phyloP scores from a whole-genome alignment of 2,797 vertebrate genomes.

The Jordanella pulchra region DNA sequence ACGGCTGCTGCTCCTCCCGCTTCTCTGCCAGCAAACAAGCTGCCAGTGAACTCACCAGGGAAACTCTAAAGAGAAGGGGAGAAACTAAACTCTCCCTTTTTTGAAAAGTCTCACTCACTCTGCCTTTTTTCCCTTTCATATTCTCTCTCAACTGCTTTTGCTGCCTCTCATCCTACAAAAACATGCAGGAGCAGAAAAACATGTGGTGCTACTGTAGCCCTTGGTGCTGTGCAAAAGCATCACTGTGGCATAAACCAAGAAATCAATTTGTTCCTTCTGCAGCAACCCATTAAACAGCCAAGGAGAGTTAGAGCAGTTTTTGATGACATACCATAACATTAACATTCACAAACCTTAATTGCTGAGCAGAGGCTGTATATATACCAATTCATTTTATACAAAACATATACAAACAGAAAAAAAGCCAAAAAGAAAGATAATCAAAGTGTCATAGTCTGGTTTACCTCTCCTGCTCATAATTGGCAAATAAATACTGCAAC shows the following conservation, averaged over 20 bases:
- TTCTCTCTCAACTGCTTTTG: slow-evolving; percentile 19
- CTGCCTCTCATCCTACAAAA: slow-evolving; percentile 7
- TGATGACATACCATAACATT: slow-evolving; percentile 64
- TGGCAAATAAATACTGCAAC: slow-evolving; percentile 62
- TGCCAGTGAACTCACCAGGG: slow-evolving; percentile 64
- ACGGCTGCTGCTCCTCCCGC: slow-evolving; percentile 48
- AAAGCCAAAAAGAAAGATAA: slow-evolving; percentile 30
- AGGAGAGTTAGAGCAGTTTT: slow-evolving; percentile 74
- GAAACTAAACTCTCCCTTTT: slow-evolving; percentile 60
- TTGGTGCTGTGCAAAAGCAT: slow-evolving; percentile 56
- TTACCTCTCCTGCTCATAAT: slow-evolving; percentile 21
- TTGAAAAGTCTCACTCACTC: slow-evolving; percentile 57
- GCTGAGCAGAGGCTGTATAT: slow-evolving; percentile 7
- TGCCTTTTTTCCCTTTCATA: background rate
- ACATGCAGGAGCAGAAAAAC: slow-evolving; percentile 23
- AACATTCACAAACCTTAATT: slow-evolving; percentile 34
- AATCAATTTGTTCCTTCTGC: slow-evolving; percentile 80
- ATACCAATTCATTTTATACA: background rate
- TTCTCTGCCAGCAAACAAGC: slow-evolving; percentile 65
- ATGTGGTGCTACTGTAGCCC: slow-evolving; percentile 45
- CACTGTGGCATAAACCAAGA: slow-evolving; percentile 69
- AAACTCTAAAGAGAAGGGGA: slow-evolving; percentile 61
- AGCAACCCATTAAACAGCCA: slow-evolving; percentile 74
- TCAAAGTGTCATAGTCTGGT: slow-evolving; percentile 21
- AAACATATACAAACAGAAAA: background rate